Percentiles rank a stretch among this genome's conserved stretches.
Conservation (phyloP, 2,888 invertebrate genomes). For the Cheilosia vulpina region DNA sequence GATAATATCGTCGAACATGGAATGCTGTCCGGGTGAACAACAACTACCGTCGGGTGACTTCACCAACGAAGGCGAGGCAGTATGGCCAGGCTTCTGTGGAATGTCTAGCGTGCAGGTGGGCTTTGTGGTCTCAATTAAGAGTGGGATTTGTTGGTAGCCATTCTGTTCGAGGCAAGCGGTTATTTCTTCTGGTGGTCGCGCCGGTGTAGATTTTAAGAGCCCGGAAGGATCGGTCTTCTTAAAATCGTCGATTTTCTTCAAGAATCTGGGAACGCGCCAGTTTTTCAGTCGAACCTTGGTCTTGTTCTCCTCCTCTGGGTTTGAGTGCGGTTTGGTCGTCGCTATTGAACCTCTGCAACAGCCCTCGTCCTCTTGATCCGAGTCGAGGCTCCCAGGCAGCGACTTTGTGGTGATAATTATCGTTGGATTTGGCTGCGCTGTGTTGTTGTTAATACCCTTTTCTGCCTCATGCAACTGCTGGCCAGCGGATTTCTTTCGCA, state of each 20-base stretch:
- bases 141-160: conserved; percentile 88
- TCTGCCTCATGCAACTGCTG: conserved; percentile 60
- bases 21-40: conserved; percentile 84
- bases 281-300: conserved; percentile 85
- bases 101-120: conserved; percentile 79
- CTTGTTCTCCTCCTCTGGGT: conserved; percentile 84
- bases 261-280: conserved; percentile 89
- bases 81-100: conserved; percentile 82
- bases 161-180: conserved; percentile 80
- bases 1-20: conserved; percentile 87
- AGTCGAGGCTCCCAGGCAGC: conserved; percentile 92
- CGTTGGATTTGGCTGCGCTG: conserved; percentile 81
- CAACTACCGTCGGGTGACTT: conserved; percentile 80
- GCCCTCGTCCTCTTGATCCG: conserved; percentile 87
- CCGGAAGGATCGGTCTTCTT: conserved; percentile 67
- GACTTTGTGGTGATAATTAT: conserved; percentile 87
- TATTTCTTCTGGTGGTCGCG: conserved; percentile 77
- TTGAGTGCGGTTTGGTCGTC: conserved; percentile 81
- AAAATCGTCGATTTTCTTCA: conserved; percentile 86
- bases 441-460: conserved; percentile 71
- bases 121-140: conserved; percentile 86
- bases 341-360: conserved; percentile 81
- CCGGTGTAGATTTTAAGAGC: conserved; percentile 59
- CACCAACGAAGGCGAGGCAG: conserved; percentile 67
- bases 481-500: conserved; percentile 79